Conservation (phyloP, 1,140 invertebrate genomes). For the Agrilus planipennis region DNA sequence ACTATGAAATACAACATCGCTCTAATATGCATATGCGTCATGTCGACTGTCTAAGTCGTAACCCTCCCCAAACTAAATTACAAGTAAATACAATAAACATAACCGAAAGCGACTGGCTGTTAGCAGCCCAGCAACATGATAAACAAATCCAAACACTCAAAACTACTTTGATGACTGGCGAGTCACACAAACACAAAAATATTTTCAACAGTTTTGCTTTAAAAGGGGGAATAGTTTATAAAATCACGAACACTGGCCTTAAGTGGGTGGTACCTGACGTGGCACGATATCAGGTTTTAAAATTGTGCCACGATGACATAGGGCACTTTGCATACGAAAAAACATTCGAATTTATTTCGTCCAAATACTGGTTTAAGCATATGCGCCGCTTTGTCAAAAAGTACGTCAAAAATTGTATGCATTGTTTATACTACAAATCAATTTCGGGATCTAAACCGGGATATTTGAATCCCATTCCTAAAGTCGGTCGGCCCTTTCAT, state of each 20-base stretch:
- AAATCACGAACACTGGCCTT: neutral
- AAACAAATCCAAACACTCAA: too few relatives aligned
- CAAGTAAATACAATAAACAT: too few relatives aligned
- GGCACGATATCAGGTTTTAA: conserved; percentile 19
- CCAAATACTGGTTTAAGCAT: conserved; percentile 22
- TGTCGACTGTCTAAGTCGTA: conserved; percentile 16
- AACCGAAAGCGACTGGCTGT: too few relatives aligned
- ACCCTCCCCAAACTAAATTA: too few relatives aligned
- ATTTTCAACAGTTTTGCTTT: too few relatives aligned
- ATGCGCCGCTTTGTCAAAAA: conserved; percentile 13
- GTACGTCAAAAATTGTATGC: conserved; percentile 7
- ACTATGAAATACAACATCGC: conserved; percentile 27
- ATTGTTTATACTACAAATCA: conserved; percentile 6
- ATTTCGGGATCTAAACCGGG: conserved; percentile 2
- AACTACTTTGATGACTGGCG: too few relatives aligned
- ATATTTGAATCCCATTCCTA: conserved; percentile 8
- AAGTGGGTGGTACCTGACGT: neutral
- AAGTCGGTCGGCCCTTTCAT: neutral
- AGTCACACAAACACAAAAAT: too few relatives aligned
- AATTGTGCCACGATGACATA: conserved; percentile 26
- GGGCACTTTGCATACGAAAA: conserved; percentile 24
- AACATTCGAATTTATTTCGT: conserved; percentile 15
- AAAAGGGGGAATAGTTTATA: conserved; percentile 9
- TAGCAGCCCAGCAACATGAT: too few relatives aligned
- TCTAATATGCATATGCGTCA: conserved; percentile 10